These are phyloP conservation scores for Etia nguti DNA, from an alignment of 2,113 vertebrate species.

Conservation along the genomic window DNA sequence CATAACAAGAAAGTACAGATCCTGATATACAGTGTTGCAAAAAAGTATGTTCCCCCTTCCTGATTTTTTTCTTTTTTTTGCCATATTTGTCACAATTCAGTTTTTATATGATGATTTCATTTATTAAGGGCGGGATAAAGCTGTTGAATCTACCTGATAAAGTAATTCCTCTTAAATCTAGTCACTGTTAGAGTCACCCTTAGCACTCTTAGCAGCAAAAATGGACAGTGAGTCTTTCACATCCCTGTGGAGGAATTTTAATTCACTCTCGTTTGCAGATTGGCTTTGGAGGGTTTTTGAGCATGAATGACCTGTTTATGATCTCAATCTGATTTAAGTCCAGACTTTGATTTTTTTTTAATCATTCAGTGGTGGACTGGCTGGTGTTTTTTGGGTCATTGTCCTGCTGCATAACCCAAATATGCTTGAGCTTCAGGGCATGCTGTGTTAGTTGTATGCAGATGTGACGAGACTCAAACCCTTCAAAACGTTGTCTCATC, in stretches of 20 bases:
- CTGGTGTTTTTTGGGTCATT: neutral
- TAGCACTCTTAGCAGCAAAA: neutral
- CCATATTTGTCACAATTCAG: neutral
- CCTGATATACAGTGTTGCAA: neutral
- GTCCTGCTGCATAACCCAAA: neutral
- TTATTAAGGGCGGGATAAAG: neutral
- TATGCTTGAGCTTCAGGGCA: neutral
- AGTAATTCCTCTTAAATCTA: neutral
- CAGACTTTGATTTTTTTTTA: neutral
- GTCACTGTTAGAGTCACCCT: neutral
- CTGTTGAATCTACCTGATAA: neutral
- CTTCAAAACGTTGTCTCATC: no score
- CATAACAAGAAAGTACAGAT: neutral
- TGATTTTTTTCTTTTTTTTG: neutral
- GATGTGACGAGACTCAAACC: neutral
- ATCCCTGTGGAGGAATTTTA: neutral
- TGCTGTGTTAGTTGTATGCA: neutral
- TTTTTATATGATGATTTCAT: neutral
- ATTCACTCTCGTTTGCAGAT: no score
- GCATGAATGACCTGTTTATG: neutral
- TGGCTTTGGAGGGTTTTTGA: no score
- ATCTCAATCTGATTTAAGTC: neutral
- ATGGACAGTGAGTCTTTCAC: neutral
- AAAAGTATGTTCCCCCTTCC: neutral
- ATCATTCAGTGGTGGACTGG: neutral